These are phyloP conservation scores for Blomia tropicalis DNA, from an alignment of 2,888 invertebrate genomes.

Conservation along the genomic window DNA sequence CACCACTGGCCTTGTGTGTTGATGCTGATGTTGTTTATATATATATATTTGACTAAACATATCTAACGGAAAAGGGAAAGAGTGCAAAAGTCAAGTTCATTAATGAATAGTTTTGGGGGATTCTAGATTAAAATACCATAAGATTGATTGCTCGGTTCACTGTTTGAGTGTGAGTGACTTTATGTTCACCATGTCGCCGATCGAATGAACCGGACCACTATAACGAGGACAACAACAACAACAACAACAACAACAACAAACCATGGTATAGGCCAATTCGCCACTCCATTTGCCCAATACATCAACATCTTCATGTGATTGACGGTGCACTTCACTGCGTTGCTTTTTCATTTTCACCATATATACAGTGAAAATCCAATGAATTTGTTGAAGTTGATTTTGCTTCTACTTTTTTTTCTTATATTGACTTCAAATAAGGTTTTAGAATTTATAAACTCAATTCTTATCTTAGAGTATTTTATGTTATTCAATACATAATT, in stretches of 20 bases:
- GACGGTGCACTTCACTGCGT: background rate
- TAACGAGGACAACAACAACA: too few species aligned
- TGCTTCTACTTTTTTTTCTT: background rate
- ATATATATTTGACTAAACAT: too few species aligned
- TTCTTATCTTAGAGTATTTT: too few species aligned
- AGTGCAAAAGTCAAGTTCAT: conserved; percentile 13
- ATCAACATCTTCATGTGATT: background rate
- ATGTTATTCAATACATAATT: too few species aligned
- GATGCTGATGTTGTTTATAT: too few species aligned
- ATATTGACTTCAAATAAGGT: background rate
- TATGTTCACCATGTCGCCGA: too few species aligned
- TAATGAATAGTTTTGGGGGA: background rate
- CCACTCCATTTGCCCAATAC: background rate
- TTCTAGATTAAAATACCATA: conserved; percentile 11
- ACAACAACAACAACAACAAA: too few species aligned
- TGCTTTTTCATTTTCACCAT: background rate
- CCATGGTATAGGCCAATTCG: background rate
- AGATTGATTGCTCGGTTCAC: background rate
- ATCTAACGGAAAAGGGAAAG: background rate
- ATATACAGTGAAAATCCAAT: too few species aligned
- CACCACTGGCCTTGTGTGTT: background rate
- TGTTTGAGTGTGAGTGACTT: too few species aligned
- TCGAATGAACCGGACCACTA: too few species aligned
- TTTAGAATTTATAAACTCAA: too few species aligned
- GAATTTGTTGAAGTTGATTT: background rate